Percentiles rank a stretch among this genome's conserved stretches.
Conservation (phyloP, 2,888 invertebrate genomes). For the Lycia hirtaria region DNA sequence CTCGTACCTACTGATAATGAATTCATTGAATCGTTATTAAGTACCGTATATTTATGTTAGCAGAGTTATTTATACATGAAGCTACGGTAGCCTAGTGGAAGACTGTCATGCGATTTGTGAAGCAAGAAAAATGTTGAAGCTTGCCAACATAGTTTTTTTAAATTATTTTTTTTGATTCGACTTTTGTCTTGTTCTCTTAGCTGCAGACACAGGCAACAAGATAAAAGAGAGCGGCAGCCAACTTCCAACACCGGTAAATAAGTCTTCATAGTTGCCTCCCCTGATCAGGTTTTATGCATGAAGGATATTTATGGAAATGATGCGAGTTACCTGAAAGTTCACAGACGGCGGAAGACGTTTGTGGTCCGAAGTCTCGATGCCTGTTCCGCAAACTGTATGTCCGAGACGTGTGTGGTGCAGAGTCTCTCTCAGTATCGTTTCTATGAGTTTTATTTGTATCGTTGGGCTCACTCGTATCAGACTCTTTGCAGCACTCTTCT, state of each 20-base stretch:
- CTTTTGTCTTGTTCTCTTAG: too few relatives aligned
- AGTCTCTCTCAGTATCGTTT: constrained; percentile 65
- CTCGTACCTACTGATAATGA: constrained; percentile 1
- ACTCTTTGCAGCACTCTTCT: constrained; percentile 74
- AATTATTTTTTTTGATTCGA: too few relatives aligned
- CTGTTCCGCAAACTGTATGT: constrained; percentile 67
- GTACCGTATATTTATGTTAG: background rate
- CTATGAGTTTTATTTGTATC: constrained; percentile 56
- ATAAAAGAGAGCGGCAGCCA: too few relatives aligned
- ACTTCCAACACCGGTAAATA: too few relatives aligned
- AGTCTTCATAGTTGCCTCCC: too few relatives aligned
- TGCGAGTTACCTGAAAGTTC: constrained; percentile 71
- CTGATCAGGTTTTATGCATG: too few relatives aligned
- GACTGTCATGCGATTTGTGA: too few relatives aligned
- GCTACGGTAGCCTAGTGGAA: too few relatives aligned
- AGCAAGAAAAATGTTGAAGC: too few relatives aligned
- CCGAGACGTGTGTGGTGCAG: constrained; percentile 54
- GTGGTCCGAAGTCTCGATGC: constrained; percentile 66
- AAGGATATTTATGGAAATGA: background rate
- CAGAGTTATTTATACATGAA: background rate
- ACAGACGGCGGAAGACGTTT: constrained; percentile 70
- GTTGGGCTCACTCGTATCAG: constrained; percentile 57
- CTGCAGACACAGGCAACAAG: too few relatives aligned
- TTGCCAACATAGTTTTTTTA: too few relatives aligned
- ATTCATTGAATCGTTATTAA: constrained; percentile 10